Percentiles rank a stretch among this genome's conserved stretches.
phyloP scores from a whole-genome alignment of 2,888 invertebrate genomes.

The Ferrisia virgata region DNA sequence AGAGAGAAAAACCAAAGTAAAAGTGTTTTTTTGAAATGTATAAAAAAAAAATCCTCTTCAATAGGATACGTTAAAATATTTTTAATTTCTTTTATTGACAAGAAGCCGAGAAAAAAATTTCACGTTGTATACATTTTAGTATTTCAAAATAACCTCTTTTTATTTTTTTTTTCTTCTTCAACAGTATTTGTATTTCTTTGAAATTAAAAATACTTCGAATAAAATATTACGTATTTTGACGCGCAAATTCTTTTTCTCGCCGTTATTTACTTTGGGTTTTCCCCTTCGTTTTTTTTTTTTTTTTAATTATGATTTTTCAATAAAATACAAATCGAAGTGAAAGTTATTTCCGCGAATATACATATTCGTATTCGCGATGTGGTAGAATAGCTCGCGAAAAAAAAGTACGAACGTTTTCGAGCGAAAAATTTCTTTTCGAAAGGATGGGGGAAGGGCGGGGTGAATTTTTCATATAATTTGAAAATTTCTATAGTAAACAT shows the following conservation, averaged over 20 bases:
- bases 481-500: constrained; percentile 8
- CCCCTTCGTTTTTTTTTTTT: not conserved
- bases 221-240: not conserved
- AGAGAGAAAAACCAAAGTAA: not conserved
- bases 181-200: constrained; percentile 28
- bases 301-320: constrained; percentile 33
- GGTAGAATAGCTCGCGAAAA: not conserved
- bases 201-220: constrained; percentile 35
- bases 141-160: constrained; percentile 34
- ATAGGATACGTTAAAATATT: constrained; percentile 27
- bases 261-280: constrained; percentile 16
- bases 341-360: not conserved
- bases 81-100: constrained; percentile 40
- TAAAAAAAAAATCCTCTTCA: constrained; percentile 7
- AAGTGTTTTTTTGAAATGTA: constrained; percentile 9
- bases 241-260: not conserved
- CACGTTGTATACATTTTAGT: constrained; percentile 6
- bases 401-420: not conserved
- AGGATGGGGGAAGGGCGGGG: too few relatives aligned
- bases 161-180: not conserved
- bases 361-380: too few relatives aligned
- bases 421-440: not conserved
- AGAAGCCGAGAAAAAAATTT: constrained; percentile 24
- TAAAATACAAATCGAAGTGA: constrained; percentile 35
- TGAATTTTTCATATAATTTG: not conserved